A percentile compares a stretch with the other conserved stretches of the same genome.
These are phyloP conservation scores for Istiophorus platypterus DNA, from an alignment of 2,113 vertebrate genomes.

Conservation along the genomic window DNA sequence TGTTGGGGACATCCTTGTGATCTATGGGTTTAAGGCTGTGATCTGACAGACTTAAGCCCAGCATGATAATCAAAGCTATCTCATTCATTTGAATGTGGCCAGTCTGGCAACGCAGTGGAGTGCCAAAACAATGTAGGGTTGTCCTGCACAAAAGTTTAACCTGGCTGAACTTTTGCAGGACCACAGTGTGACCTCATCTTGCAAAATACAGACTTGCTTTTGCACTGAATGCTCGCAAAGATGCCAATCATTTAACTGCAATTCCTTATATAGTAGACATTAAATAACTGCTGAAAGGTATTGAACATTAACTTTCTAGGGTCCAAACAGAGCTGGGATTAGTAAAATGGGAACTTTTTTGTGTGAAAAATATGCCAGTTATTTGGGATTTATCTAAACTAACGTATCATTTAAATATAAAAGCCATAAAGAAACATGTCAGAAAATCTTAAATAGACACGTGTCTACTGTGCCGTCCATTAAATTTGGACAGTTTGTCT, in stretches of 20 bases:
- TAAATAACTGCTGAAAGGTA: background rate
- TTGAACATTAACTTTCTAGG: background rate
- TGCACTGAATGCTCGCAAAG: background rate
- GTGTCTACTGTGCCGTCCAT: background rate
- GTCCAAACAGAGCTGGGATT: background rate
- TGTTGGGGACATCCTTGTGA: background rate
- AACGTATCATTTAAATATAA: background rate
- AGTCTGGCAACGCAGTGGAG: background rate
- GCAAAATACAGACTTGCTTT: background rate
- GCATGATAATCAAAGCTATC: background rate
- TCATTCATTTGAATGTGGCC: background rate
- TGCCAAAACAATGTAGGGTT: background rate
- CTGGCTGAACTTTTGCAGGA: background rate
- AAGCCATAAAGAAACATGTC: background rate
- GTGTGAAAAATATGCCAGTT: background rate
- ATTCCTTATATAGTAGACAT: background rate
- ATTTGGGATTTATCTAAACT: background rate
- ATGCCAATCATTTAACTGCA: background rate
- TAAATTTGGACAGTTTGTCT: constrained; percentile 37
- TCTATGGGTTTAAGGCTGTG: too few species aligned
- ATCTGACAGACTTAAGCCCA: background rate
- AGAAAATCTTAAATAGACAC: background rate
- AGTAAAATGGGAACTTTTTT: background rate
- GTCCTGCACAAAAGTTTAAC: background rate
- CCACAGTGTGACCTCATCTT: background rate